phyloP scores from a whole-genome alignment of 2,888 invertebrate genomes.

The Plusia festucae region DNA sequence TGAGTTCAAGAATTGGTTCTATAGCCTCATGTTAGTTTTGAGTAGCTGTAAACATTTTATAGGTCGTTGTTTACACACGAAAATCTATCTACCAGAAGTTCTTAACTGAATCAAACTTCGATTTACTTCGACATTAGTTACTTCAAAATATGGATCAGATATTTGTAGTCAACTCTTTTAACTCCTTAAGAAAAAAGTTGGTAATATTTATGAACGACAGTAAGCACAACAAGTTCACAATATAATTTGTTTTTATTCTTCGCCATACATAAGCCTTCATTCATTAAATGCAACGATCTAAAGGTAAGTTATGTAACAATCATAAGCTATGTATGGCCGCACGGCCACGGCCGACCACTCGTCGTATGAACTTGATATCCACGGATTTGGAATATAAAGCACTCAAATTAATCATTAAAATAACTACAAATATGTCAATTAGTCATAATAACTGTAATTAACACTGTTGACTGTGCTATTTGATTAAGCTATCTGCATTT shows the following conservation, averaged over 20 bases:
- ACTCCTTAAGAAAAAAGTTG: too few species aligned
- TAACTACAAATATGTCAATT: not conserved
- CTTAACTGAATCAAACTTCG: too few species aligned
- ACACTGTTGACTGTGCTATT: not conserved
- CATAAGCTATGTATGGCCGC: constrained; percentile 6
- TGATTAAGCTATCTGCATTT: not conserved
- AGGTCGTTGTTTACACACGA: too few species aligned
- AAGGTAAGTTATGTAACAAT: constrained; percentile 17
- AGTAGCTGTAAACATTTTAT: too few species aligned
- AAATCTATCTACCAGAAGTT: too few species aligned
- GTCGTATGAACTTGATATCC: constrained; percentile 14
- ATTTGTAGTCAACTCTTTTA: too few species aligned
- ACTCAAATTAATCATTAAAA: not conserved
- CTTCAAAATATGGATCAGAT: too few species aligned
- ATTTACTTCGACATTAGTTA: too few species aligned
- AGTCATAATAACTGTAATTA: not conserved
- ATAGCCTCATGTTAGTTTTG: too few species aligned
- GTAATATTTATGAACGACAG: not conserved
- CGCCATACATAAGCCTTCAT: too few species aligned
- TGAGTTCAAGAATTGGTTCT: too few species aligned
- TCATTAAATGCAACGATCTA: constrained; percentile 1
- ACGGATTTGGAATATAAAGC: constrained; percentile 1
- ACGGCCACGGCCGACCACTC: constrained; percentile 12
- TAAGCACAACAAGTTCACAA: not conserved
- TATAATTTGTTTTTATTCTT: not conserved